Base-by-base conservation (phyloP, 2,113 vertebrate species). In the Strix aluco region DNA sequence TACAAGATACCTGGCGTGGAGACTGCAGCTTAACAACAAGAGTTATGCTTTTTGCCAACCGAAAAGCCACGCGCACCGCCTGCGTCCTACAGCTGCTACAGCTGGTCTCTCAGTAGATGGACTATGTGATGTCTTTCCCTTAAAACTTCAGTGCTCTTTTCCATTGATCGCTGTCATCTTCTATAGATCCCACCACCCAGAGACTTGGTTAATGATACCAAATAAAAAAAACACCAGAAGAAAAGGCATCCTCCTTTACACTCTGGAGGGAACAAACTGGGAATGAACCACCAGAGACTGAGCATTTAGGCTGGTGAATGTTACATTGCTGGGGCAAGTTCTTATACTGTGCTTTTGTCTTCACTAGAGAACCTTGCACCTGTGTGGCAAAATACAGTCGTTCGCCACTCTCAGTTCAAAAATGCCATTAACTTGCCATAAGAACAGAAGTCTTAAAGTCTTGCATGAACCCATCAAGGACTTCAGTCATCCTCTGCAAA, bases 41-140 rank as follows among this genome's bases (percentile, higher is more conserved):
- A 58, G 15, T 27, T 74, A 44, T 0, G 2, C 7, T 5, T 30
- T 74, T 27, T 30, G 58, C 36, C 52, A 77, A 8, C 14, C 1
- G 0, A 27, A 77, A 86, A 40, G 22, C 13, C 74, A 32, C 2
- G 0, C 30, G 9, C 29, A 25, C 15, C 13, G 12, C 59, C 21
- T 2, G 19, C 44, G 22, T 34, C 46, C 55, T 6, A 40, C 13
- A 25, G 38, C 18, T 51, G 32, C 70, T 22, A 2, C 1, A 36
- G 19, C 47, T 52, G 58, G 26, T 40, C 54, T 85, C 86, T 52
- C 58, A 11, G 38, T 13, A 52, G 34, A 13, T 23, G 44, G 26
- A 67, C n/a, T 47, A 5, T 6, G 7, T 4, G 34, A 22, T 25
- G 22, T 15, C 59, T 26, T 88, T 73, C 61, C 30, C 38, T 70